Evolutionary conservation across 2,797 vertebrate genomes (phyloP).

Genomic region (Zenarchopterus dispar): DNA sequence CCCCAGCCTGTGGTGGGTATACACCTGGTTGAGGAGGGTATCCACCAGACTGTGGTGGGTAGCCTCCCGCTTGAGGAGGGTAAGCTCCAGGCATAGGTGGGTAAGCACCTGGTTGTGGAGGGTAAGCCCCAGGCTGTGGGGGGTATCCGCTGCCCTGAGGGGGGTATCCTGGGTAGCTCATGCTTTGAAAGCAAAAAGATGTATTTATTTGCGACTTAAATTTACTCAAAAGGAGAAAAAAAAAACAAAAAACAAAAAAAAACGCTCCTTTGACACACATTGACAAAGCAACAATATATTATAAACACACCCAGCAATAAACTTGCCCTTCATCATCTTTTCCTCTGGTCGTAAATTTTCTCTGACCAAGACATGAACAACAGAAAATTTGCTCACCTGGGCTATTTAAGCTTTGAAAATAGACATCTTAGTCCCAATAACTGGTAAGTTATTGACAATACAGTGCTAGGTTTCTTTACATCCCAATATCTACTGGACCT

Average conservation of each 20-base stretch:
- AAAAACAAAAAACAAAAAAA: background rate
- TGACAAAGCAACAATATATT: background rate
- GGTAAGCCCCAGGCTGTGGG: conserved; percentile 62
- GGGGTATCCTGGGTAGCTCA: conserved; percentile 94
- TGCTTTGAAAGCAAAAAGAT: conserved; percentile 58
- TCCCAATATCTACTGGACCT: no score
- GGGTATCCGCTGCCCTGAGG: conserved; percentile 81
- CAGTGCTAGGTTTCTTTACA: no score
- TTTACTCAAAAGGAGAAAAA: background rate
- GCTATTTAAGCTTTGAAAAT: background rate
- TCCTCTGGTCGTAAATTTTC: background rate
- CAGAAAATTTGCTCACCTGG: no score
- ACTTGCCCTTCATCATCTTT: conserved; percentile 3
- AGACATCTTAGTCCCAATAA: background rate
- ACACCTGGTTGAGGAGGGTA: conserved; percentile 73
- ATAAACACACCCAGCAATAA: conserved; percentile 10
- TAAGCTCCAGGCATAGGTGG: conserved; percentile 69
- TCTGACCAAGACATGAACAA: conserved; percentile 1
- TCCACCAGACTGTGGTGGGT: conserved; percentile 54
- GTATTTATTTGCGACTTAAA: no score
- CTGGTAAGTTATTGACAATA: no score
- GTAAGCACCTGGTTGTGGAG: conserved; percentile 64
- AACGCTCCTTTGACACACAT: background rate
- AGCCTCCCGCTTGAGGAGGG: conserved; percentile 71
- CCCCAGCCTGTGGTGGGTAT: conserved; percentile 77